phyloP scores from a whole-genome alignment of 2,888 invertebrate species.

The Synergus japonicus region DNA sequence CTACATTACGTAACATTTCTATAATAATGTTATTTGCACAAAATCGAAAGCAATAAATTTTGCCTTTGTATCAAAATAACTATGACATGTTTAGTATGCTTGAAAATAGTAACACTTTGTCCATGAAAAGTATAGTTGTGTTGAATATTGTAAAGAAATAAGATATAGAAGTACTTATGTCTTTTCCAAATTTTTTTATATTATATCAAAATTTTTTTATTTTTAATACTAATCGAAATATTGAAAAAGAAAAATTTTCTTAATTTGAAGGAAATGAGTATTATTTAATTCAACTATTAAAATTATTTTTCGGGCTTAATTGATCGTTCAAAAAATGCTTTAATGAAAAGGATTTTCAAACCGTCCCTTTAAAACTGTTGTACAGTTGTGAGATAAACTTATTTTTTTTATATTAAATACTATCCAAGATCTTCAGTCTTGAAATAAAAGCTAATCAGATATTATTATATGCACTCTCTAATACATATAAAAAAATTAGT shows the following conservation, averaged over 20 bases:
- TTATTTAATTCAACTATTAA: neutral
- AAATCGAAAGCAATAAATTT: constrained; percentile 16
- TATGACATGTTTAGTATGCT: too few relatives aligned
- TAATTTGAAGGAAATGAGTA: neutral
- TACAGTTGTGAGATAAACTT: neutral
- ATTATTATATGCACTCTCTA: neutral
- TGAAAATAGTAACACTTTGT: too few relatives aligned
- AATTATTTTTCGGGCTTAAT: neutral
- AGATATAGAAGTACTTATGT: neutral
- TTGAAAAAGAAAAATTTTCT: neutral
- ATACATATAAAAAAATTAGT: neutral
- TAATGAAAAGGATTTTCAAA: neutral
- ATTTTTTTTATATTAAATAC: neutral
- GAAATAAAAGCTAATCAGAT: neutral
- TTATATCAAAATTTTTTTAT: too few relatives aligned
- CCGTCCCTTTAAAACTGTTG: neutral
- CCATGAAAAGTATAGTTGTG: neutral
- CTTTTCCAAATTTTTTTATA: neutral
- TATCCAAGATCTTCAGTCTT: neutral
- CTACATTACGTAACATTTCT: neutral
- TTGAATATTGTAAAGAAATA: neutral
- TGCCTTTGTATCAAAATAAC: neutral
- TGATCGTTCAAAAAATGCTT: neutral
- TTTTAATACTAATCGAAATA: neutral
- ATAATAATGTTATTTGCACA: neutral